These are phyloP conservation scores for Montipora cactus DNA, from an alignment of 64 coral and sea anemone genomes.

Conservation along the genomic window DNA sequence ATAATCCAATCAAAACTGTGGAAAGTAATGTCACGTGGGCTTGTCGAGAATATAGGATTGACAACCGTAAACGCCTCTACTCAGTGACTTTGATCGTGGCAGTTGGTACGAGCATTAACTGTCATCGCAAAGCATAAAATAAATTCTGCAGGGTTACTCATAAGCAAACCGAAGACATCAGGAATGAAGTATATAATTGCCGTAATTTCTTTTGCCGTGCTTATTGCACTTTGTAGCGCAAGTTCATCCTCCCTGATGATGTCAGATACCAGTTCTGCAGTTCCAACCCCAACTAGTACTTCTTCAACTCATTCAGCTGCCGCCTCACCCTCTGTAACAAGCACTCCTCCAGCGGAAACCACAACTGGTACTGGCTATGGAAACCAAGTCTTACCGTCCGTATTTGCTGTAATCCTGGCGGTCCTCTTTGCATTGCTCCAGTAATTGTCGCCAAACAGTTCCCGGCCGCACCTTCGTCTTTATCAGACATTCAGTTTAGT, in stretches of 20 bases:
- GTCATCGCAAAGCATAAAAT: too few species aligned
- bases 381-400: not conserved
- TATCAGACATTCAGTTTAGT: not conserved
- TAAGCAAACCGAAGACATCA: not conserved
- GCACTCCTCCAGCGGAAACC: not conserved
- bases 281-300: fast-evolving
- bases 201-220: slow-evolving; percentile 8
- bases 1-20: slow-evolving; percentile 56
- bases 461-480: slow-evolving; percentile 13
- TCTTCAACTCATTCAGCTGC: too few species aligned
- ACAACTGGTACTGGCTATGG: not conserved
- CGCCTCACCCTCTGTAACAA: too few species aligned
- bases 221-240: not conserved
- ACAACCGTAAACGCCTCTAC: too few species aligned
- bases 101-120: not conserved
- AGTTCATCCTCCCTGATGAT: too few species aligned
- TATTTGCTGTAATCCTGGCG: not conserved
- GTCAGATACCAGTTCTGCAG: not conserved
- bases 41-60: slow-evolving; percentile 5
- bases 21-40: not conserved
- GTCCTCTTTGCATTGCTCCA: not conserved
- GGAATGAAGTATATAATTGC: slow-evolving; percentile 48
- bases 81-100: not conserved
- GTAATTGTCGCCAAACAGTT: not conserved
- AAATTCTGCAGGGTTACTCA: too few species aligned